Evolutionary conservation across 2,797 vertebrate species (phyloP), one percentile per base, ranked within the genome.

Genomic region (Avahi laniger): DNA sequence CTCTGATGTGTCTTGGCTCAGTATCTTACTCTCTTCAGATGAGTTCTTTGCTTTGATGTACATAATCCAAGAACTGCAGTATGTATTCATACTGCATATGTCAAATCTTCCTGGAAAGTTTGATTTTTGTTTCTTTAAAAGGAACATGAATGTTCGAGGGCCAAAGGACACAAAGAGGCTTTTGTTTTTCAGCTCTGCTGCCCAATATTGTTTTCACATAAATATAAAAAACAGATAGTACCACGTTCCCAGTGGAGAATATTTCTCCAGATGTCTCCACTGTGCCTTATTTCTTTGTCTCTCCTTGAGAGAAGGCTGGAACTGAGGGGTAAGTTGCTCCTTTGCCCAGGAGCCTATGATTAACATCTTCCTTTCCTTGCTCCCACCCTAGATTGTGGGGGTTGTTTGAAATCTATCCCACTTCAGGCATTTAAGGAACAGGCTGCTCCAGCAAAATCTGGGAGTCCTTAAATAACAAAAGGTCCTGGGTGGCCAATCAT

Each of bases 331-430:
- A 33, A 78, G 7, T 38, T 67, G 4, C 6, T 85, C 26, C n/a
- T 67, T 67, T 72, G 61, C 38, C 30, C 54, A 38, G 20, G 7
- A 67, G 75, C 12, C 28, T 85, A 24, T 30, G 9, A 50, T 89
- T 61, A 17, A 88, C 48, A 12, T n/a, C 50, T 88, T 95, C 28
- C 46, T 50, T 43, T 73, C 43, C 41, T 52, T 63, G 33, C 24
- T 87, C 28, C n/a, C 18, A 57, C 5, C 28, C 13, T 73, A 75
- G 57, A 41, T 14, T 38, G 17, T 41, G 20, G 14, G 24, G 63
- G 95, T 96, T 33, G 5, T 69, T 69, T 89, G 82, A 89, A 89
- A 96, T 82, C 54, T 81, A 26, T 63, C 93, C 61, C 41, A 83
- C 30, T 63, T 67, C 11, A 63, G 41, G 69, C 30, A 78, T 38